phyloP scores from a whole-genome alignment of 2,113 vertebrate genomes.

The Cololabis saira region DNA sequence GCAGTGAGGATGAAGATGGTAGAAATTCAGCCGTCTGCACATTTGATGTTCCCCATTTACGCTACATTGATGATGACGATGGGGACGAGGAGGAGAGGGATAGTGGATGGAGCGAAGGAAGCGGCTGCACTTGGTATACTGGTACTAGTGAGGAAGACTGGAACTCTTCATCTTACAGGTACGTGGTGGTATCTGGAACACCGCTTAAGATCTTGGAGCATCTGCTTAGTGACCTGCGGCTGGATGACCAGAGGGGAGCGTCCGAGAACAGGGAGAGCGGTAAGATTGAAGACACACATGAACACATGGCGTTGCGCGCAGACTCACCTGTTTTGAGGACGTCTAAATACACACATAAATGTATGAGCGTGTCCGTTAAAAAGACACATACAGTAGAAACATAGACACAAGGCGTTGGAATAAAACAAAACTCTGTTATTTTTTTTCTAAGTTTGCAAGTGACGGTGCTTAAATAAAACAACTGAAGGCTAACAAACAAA shows the following conservation, averaged over 20 bases:
- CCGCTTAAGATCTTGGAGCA: slow-evolving; percentile 98
- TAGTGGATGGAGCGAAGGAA: slow-evolving; percentile 80
- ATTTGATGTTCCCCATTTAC: slow-evolving; percentile 94
- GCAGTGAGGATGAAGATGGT: slow-evolving; percentile 35
- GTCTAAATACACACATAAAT: not conserved
- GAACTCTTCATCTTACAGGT: slow-evolving; percentile 88
- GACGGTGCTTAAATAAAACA: not conserved
- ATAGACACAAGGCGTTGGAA: not conserved
- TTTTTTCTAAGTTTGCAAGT: not conserved
- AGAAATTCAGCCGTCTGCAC: slow-evolving; percentile 68
- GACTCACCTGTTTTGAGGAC: not conserved
- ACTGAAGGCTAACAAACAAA: not conserved
- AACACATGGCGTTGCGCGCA: not conserved
- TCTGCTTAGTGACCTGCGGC: slow-evolving; percentile 91
- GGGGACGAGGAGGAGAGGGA: slow-evolving; percentile 46
- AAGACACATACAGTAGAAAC: not conserved
- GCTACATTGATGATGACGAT: slow-evolving; percentile 92
- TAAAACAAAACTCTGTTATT: not conserved
- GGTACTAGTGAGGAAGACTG: slow-evolving; percentile 84
- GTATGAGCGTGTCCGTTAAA: too few relatives aligned
- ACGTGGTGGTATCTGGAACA: slow-evolving; percentile 95
- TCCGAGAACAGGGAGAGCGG: slow-evolving; percentile 91
- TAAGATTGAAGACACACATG: slow-evolving; percentile 69
- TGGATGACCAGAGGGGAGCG: slow-evolving; percentile 90
- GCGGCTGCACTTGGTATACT: slow-evolving; percentile 76